Conservation (phyloP, 2,797 vertebrate genomes). For the Clarias fuscus region DNA sequence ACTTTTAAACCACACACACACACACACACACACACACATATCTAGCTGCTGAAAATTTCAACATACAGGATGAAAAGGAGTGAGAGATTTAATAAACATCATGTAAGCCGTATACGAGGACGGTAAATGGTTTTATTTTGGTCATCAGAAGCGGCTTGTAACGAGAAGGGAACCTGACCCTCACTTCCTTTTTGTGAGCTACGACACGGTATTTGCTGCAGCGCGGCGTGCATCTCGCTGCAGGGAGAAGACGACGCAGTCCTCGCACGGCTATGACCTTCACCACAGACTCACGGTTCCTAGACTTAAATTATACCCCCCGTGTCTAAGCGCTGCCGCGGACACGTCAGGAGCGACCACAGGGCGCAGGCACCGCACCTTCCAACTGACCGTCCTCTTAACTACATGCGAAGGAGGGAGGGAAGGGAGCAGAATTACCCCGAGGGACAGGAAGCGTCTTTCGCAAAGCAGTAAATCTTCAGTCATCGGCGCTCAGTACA, state of each 20-base stretch:
- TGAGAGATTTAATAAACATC: not conserved
- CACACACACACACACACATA: too few relatives aligned
- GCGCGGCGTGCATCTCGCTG: conserved; percentile 15
- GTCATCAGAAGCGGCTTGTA: not conserved
- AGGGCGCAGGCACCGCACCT: not conserved
- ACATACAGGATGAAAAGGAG: not conserved
- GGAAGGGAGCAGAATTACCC: not conserved
- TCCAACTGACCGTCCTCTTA: conserved; percentile 30
- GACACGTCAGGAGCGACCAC: not conserved
- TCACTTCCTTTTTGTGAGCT: not conserved
- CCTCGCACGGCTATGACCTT: conserved; percentile 46
- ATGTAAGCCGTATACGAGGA: not conserved
- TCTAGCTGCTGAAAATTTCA: not conserved
- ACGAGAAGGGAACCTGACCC: not conserved
- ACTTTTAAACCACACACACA: not conserved
- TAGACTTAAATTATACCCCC: conserved; percentile 23
- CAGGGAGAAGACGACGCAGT: conserved; percentile 32
- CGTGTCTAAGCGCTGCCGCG: not conserved
- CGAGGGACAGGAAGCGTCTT: conserved; percentile 31
- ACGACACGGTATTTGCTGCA: conserved; percentile 1
- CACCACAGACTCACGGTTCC: conserved; percentile 25
- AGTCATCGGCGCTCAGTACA: not conserved
- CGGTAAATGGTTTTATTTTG: not conserved
- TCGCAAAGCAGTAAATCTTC: conserved; percentile 20
- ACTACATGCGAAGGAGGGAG: not conserved